Conservation (phyloP, 2,888 invertebrate genomes). For the Cephus runcator region DNA sequence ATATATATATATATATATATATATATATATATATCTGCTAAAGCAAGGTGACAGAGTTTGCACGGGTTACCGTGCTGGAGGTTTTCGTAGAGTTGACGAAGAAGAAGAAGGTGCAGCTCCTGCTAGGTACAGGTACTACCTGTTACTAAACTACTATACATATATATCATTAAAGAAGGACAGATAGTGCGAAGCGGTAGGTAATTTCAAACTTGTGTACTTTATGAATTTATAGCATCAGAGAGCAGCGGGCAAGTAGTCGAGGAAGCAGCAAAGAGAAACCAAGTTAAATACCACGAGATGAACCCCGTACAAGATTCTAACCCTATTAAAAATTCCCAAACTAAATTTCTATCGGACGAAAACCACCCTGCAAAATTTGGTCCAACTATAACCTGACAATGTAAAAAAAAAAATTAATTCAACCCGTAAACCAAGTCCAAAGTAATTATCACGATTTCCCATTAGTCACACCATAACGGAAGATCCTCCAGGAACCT, state of each 20-base stretch:
- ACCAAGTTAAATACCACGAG: constrained; percentile 9
- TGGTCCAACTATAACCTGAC: too few species aligned
- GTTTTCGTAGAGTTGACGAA: neutral
- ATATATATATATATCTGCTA: too few species aligned
- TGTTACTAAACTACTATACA: too few species aligned
- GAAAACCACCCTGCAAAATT: too few species aligned
- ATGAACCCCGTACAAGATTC: constrained; percentile 10
- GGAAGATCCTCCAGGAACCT: too few species aligned
- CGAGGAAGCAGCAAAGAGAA: neutral
- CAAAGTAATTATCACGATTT: too few species aligned
- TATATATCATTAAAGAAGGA: constrained; percentile 8
- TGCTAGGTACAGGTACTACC: too few species aligned
- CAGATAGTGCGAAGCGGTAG: constrained; percentile 8
- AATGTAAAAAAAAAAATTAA: too few species aligned
- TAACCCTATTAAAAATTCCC: constrained; percentile 19
- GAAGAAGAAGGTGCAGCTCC: neutral
- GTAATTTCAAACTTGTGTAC: constrained; percentile 57
- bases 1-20: too few species aligned
- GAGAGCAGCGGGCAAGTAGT: constrained; percentile 31
- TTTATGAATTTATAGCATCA: constrained; percentile 65
- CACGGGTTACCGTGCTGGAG: neutral
- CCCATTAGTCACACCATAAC: too few species aligned
- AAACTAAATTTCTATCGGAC: too few species aligned
- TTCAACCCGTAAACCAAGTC: too few species aligned
- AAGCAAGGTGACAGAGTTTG: constrained; percentile 39